Base-by-base conservation (phyloP, 1,140 invertebrate genomes). In the Cydia pomonella region DNA sequence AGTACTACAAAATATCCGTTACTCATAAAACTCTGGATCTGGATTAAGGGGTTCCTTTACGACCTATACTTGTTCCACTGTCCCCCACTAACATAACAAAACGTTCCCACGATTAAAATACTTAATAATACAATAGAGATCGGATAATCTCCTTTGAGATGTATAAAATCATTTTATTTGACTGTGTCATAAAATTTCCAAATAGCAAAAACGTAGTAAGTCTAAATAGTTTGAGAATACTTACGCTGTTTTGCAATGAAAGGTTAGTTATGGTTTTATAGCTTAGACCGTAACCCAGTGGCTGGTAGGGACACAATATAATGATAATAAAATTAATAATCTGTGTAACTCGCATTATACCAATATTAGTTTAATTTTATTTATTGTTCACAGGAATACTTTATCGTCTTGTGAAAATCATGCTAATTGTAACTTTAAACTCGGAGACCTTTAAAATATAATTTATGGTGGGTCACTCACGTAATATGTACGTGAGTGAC, bases 261-360 rank as follows among this genome's bases (percentile, higher is more conserved):
- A 12, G 18, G 23, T 21, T n/a, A 59, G 53, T 59, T 59, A 59
- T 59, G 53, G 53, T 23, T 59, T 59, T 59, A 59, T 59, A 23
- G 21, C 53, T 23, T 59, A 7, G 9, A 7, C 16, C 50, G 50
- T 59, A 21, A 59, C 53, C 53, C 53, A 59, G 53, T 59, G 21
- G 53, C 18, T 59, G 10, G 47, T 50, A 10, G 53, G 53, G 53
- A 59, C 21, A 53, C 50, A 59, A 59, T 59, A 59, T 18, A 50
- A 18, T 59, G 53, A 59, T 59, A 59, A 59, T 59, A 59, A 59
- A 59, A 59, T 59, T 59, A 59, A 59, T 59, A 59, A 59, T 59
- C 53, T 59, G 53, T 59, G 53, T 59, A 59, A 59, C 50, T 18
- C 23, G 53, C 7, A 59, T 59, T 10, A 23, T 59, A 59, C 53